These are phyloP conservation scores for Cataglyphis albicans DNA, from an alignment of 2,888 invertebrate genomes.

Conservation along the genomic window DNA sequence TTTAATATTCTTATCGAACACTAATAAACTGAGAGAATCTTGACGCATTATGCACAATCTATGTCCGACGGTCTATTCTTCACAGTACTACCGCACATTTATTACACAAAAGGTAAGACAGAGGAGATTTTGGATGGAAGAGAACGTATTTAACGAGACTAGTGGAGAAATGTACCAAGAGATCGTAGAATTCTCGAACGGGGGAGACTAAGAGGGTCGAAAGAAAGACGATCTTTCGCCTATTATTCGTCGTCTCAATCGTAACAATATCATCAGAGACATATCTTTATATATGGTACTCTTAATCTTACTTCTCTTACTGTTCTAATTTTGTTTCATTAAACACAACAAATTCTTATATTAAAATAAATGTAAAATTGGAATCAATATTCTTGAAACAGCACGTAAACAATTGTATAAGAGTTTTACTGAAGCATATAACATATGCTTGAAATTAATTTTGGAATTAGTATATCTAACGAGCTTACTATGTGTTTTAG, in stretches of 20 bases:
- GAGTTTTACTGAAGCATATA: neutral
- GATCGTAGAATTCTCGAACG: conserved; percentile 58
- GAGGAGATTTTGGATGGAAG: conserved; percentile 42
- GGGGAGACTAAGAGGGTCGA: conserved; percentile 40
- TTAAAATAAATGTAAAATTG: neutral
- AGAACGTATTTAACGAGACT: conserved; percentile 57
- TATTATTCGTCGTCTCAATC: conserved; percentile 67
- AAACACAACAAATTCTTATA: neutral
- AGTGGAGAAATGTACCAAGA: conserved; percentile 46
- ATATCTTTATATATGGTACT: neutral
- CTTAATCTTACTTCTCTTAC: neutral
- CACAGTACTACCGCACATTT: conserved; percentile 61
- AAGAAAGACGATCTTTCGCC: conserved; percentile 57
- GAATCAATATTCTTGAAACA: neutral
- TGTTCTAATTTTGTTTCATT: neutral
- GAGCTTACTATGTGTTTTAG: neutral
- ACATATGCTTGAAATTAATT: neutral
- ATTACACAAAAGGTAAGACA: conserved; percentile 56
- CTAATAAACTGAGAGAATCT: conserved; percentile 23
- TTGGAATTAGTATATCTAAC: neutral
- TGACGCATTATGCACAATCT: conserved; percentile 43
- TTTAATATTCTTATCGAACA: conserved; percentile 6
- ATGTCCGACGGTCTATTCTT: conserved; percentile 40
- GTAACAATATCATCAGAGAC: conserved; percentile 31
- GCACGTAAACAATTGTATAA: neutral